Conservation (phyloP, 2,797 vertebrate species). For the Eurystomus glaucurus region DNA sequence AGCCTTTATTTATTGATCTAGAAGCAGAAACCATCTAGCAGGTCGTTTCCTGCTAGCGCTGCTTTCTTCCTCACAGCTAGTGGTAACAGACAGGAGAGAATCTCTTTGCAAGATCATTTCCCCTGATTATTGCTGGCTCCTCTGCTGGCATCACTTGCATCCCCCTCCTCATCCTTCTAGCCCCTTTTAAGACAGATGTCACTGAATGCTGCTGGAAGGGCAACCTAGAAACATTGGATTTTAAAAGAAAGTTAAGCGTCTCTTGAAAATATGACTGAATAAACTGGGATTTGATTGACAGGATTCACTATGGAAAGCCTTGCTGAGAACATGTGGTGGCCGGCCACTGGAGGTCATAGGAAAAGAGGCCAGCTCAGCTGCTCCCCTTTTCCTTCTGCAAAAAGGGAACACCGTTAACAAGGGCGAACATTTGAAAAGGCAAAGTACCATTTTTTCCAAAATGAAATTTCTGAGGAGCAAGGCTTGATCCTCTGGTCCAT, state of each 20-base stretch:
- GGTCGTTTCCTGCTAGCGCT: neutral
- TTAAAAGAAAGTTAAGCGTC: neutral
- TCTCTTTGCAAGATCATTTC: conserved; percentile 27
- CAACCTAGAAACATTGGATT: neutral
- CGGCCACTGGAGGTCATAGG: neutral
- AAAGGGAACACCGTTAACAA: neutral
- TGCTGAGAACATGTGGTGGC: accelerated
- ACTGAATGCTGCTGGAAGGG: neutral
- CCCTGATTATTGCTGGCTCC: neutral
- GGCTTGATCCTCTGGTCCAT: neutral
- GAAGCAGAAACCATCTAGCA: conserved; percentile 32
- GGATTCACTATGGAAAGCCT: neutral
- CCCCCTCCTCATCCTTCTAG: neutral
- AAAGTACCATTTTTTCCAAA: neutral
- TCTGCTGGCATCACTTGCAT: neutral
- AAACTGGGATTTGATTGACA: neutral
- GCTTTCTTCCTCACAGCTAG: conserved; percentile 16
- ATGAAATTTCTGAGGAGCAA: neutral
- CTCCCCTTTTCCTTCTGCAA: neutral
- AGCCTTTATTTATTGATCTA: conserved; percentile 63
- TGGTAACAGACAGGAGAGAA: conserved; percentile 22
- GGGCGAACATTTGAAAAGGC: neutral
- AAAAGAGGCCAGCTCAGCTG: neutral
- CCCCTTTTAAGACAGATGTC: neutral
- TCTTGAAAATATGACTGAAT: neutral